These are phyloP conservation scores for Thryonomys swinderianus DNA, from an alignment of 2,113 vertebrate species.

Conservation along the genomic window DNA sequence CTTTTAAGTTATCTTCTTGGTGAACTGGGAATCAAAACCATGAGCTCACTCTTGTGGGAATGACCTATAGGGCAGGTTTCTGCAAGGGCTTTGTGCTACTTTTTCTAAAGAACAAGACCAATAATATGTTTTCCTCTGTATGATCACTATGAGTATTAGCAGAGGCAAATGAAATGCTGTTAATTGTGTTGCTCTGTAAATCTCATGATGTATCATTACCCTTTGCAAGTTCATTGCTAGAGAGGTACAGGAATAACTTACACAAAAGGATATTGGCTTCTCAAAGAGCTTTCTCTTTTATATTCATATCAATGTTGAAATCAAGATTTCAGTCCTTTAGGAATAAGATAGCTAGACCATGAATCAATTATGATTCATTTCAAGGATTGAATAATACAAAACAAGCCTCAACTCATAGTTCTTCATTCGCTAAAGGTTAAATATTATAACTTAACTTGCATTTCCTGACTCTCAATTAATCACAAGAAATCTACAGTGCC, in stretches of 20 bases:
- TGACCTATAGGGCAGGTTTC: background rate
- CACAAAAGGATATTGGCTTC: background rate
- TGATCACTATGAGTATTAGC: slow-evolving; percentile 46
- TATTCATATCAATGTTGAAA: slow-evolving; percentile 16
- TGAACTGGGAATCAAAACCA: background rate
- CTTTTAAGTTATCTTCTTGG: background rate
- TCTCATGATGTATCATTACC: slow-evolving; percentile 43
- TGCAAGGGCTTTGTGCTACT: background rate
- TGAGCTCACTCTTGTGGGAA: background rate
- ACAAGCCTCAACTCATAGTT: background rate
- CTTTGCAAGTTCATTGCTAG: slow-evolving; percentile 38
- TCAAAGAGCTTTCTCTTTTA: background rate
- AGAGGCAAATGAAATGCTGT: slow-evolving; percentile 10
- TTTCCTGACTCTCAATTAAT: background rate
- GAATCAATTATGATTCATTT: slow-evolving; percentile 35
- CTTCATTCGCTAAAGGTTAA: background rate
- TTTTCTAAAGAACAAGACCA: slow-evolving; percentile 19
- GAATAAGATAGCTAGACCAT: background rate
- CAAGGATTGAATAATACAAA: background rate
- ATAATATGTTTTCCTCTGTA: background rate
- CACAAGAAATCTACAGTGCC: background rate
- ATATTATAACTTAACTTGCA: background rate
- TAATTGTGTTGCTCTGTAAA: slow-evolving; percentile 53
- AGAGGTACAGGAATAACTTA: slow-evolving; percentile 48
- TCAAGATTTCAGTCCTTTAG: background rate